Evolutionary conservation across 1,140 invertebrate genomes (phyloP).

Genomic region (Solenopsis fugax): DNA sequence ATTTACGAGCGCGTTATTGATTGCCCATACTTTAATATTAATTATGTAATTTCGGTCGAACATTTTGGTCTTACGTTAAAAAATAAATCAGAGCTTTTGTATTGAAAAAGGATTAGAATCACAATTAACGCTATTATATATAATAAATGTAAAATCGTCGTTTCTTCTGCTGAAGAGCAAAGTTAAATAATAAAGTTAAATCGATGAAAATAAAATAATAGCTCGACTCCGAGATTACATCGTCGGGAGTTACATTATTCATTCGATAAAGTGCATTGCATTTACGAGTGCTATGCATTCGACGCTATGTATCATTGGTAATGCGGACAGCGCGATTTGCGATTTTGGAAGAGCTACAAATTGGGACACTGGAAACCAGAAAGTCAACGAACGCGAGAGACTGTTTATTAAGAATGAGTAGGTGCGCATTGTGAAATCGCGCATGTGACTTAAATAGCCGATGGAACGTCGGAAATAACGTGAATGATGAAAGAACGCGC

Average conservation of each 20-base stretch:
- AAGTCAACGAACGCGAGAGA: not conserved
- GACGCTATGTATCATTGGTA: not conserved
- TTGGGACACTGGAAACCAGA: not conserved
- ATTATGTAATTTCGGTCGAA: not conserved
- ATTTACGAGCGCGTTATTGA: constrained; percentile 36
- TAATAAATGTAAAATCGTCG: not conserved
- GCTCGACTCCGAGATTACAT: not conserved
- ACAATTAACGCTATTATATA: not conserved
- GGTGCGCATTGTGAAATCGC: constrained; percentile 13
- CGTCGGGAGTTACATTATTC: not conserved
- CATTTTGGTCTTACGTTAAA: not conserved
- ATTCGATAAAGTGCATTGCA: not conserved
- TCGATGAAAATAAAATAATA: constrained; percentile 25
- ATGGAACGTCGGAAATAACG: constrained; percentile 12
- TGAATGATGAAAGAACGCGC: constrained; percentile 39
- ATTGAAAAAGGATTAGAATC: constrained; percentile 6
- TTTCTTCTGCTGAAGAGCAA: not conserved
- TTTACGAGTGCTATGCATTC: not conserved
- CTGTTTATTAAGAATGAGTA: constrained; percentile 38
- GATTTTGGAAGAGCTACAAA: constrained; percentile 55
- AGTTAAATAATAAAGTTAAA: constrained; percentile 20
- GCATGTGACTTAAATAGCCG: constrained; percentile 51
- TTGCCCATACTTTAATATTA: constrained; percentile 11
- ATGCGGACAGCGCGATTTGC: constrained; percentile 9
- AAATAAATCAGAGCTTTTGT: not conserved